A percentile compares a stretch with the other conserved stretches of the same genome.
Evolutionary conservation across 1,140 invertebrate species (phyloP).

Genomic region (Cydia amplana): DNA sequence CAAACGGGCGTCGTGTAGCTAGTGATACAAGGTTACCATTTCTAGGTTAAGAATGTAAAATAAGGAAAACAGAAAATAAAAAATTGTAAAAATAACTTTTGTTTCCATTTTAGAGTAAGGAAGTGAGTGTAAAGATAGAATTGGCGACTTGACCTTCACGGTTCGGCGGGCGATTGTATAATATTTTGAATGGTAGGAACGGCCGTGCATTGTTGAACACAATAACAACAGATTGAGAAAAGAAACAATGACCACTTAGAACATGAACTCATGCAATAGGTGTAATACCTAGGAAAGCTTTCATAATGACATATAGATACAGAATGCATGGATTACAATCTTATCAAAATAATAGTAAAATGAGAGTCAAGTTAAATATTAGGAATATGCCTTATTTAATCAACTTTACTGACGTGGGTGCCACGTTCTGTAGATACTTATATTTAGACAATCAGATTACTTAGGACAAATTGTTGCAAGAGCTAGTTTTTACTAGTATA

Average conservation of each 20-base stretch:
- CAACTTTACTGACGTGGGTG: no score
- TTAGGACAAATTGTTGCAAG: no score
- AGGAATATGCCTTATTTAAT: no score
- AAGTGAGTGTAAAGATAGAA: constrained; percentile 38
- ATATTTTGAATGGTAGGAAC: constrained; percentile 11
- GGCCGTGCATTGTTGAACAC: constrained; percentile 17
- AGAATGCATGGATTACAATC: no score
- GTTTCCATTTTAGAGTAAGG: constrained; percentile 46
- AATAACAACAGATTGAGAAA: constrained; percentile 21
- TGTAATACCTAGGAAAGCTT: neutral
- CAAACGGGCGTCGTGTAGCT: constrained; percentile 67
- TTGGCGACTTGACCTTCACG: constrained; percentile 49
- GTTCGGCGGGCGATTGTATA: constrained; percentile 22
- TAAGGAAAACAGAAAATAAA: constrained; percentile 58
- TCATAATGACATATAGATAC: neutral
- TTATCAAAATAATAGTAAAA: no score
- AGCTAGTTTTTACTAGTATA: no score
- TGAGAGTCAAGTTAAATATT: no score
- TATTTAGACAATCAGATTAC: no score
- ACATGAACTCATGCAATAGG: neutral
- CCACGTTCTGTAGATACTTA: no score
- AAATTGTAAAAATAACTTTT: constrained; percentile 42
- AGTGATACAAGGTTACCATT: constrained; percentile 78
- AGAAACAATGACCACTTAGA: constrained; percentile 14
- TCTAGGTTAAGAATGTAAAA: constrained; percentile 74